phyloP scores from a whole-genome alignment of 2,888 invertebrate genomes.

The Nebria salina region DNA sequence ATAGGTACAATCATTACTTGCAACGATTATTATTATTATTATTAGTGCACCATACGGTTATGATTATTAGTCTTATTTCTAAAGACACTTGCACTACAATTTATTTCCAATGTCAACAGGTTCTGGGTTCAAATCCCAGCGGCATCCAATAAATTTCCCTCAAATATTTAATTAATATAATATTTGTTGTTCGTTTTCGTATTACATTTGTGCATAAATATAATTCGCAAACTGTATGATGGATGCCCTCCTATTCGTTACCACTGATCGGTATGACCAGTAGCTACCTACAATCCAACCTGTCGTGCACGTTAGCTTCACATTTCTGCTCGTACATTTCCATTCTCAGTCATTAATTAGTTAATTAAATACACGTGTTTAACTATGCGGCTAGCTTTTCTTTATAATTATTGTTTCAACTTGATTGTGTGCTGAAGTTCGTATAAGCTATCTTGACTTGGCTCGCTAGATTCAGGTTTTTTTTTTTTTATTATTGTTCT shows the following conservation, averaged over 20 bases:
- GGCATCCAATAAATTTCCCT: too few relatives aligned
- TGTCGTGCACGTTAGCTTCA: constrained; percentile 31
- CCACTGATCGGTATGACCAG: constrained; percentile 17
- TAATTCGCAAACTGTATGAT: not conserved
- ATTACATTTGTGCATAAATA: too few relatives aligned
- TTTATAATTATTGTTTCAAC: constrained; percentile 34
- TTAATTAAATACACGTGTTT: constrained; percentile 39
- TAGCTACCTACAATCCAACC: constrained; percentile 3
- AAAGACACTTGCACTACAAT: not conserved
- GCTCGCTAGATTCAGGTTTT: not conserved
- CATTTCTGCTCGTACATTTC: constrained; percentile 27
- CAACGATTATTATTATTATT: not conserved
- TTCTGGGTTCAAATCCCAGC: too few relatives aligned
- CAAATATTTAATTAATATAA: too few relatives aligned
- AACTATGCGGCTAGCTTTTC: constrained; percentile 27
- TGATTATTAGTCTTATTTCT: not conserved
- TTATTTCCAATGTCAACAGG: too few relatives aligned
- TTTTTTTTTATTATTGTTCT: not conserved
- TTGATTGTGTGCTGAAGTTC: not conserved
- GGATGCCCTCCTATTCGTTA: not conserved
- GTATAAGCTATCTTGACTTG: constrained; percentile 16
- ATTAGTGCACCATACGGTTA: not conserved
- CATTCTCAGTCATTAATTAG: constrained; percentile 35
- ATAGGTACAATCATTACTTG: constrained; percentile 22
- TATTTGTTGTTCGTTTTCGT: too few relatives aligned